Conservation (phyloP, 92 coral and sea anemone species). For the Micromussa lordhowensis region DNA sequence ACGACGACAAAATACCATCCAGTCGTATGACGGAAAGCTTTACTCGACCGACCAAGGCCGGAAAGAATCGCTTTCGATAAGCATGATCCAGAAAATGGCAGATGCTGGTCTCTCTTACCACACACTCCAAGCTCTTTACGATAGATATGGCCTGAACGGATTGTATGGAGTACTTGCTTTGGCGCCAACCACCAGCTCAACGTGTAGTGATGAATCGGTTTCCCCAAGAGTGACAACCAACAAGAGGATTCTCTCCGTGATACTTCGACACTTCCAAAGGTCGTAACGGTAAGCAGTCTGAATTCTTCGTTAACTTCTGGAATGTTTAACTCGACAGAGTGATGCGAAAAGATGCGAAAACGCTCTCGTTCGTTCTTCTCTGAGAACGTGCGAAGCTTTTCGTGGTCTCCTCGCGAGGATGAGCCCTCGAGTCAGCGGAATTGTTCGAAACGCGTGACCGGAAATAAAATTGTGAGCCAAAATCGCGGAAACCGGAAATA, state of each 20-base stretch:
- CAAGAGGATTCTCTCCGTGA: no score
- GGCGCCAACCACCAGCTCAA: constrained; percentile 10
- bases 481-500: constrained; percentile 19
- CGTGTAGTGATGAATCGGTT: not conserved
- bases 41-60: not conserved
- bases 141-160: constrained; percentile 4
- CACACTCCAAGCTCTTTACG: not conserved
- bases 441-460: constrained; percentile 28
- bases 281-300: not conserved
- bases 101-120: not conserved
- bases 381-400: no score
- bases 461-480: constrained; percentile 12
- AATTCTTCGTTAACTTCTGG: not conserved
- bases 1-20: not conserved
- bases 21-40: not conserved
- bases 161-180: constrained; percentile 14
- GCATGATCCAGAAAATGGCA: constrained; percentile 17
- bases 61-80: not conserved
- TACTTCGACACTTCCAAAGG: not conserved
- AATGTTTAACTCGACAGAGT: not conserved
- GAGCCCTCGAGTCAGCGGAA: constrained; percentile 22
- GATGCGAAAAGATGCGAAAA: no score
- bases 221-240: no score
- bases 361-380: not conserved
- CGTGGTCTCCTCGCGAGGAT: constrained; percentile 9